Evolutionary conservation across 2,797 vertebrate species (phyloP).

Genomic region (Caiman crocodilus): DNA sequence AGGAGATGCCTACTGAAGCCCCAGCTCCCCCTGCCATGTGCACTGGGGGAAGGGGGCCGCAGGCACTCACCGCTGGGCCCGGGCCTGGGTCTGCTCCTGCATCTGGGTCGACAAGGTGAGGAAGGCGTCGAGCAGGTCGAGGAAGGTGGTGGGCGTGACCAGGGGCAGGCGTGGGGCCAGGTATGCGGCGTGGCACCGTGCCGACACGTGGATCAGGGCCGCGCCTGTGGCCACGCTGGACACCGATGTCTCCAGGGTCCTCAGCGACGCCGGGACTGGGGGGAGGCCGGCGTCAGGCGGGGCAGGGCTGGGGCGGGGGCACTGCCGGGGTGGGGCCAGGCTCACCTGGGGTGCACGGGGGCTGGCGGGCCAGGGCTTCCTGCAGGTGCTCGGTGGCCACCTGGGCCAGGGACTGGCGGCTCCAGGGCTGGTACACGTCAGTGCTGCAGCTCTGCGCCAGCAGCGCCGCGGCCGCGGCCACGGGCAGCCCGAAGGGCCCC

Average conservation of each 20-base stretch:
- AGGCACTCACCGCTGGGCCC: conserved; percentile 80
- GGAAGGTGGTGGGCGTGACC: conserved; percentile 82
- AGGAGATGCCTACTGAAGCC: too few species aligned
- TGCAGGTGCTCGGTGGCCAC: conserved; percentile 77
- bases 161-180: conserved; percentile 76
- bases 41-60: not conserved
- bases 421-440: conserved; percentile 86
- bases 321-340: not conserved
- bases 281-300: accelerated
- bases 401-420: conserved; percentile 73
- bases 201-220: conserved; percentile 85
- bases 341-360: conserved; percentile 37
- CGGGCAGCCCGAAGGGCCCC: conserved; percentile 4
- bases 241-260: conserved; percentile 48
- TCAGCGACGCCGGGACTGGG: conserved; percentile 20
- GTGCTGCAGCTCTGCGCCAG: conserved; percentile 81
- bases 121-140: conserved; percentile 83
- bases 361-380: conserved; percentile 32
- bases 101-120: conserved; percentile 67
- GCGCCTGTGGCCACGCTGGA: conserved; percentile 77
- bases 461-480: conserved; percentile 67
- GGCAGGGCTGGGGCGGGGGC: not conserved
- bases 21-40: not conserved
- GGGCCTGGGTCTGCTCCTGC: conserved; percentile 38
- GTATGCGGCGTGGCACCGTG: conserved; percentile 76